phyloP scores from a whole-genome alignment of 2,797 vertebrate species.

The Microchirus variegatus region DNA sequence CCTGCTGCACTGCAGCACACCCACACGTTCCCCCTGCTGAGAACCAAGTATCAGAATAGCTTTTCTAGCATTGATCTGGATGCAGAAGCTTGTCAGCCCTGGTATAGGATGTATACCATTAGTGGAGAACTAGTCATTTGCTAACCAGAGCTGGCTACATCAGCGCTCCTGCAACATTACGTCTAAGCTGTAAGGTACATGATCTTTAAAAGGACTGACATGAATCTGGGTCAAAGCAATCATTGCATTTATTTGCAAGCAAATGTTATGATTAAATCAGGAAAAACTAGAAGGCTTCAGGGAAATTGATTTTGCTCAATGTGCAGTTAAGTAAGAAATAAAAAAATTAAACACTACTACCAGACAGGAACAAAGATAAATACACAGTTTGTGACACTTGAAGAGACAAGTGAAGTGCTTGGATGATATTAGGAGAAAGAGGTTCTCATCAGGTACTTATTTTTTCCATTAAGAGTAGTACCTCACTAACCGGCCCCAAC shows the following conservation, averaged over 20 bases:
- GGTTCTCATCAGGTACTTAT: no score
- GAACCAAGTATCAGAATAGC: conserved; percentile 35
- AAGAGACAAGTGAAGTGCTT: no score
- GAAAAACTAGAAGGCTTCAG: background rate
- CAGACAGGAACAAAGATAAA: no score
- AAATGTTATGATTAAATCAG: background rate
- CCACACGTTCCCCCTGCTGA: conserved; percentile 46
- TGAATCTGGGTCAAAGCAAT: background rate
- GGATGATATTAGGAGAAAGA: no score
- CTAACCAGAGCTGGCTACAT: background rate
- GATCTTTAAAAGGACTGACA: no score
- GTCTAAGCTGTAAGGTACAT: background rate
- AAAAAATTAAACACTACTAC: no score
- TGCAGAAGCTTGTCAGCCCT: conserved; percentile 9
- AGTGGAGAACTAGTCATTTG: conserved; percentile 10
- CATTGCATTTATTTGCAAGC: background rate
- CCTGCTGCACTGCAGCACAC: conserved; percentile 72
- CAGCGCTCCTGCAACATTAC: background rate
- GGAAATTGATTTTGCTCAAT: no score
- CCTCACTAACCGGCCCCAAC: no score
- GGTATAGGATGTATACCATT: conserved; percentile 18
- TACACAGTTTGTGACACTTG: no score
- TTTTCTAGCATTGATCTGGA: conserved; percentile 43
- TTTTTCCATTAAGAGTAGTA: no score
- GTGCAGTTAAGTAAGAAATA: no score